Evolutionary conservation across 2,888 invertebrate genomes (phyloP).

Genomic region (Hemicrepidius hirtus): DNA sequence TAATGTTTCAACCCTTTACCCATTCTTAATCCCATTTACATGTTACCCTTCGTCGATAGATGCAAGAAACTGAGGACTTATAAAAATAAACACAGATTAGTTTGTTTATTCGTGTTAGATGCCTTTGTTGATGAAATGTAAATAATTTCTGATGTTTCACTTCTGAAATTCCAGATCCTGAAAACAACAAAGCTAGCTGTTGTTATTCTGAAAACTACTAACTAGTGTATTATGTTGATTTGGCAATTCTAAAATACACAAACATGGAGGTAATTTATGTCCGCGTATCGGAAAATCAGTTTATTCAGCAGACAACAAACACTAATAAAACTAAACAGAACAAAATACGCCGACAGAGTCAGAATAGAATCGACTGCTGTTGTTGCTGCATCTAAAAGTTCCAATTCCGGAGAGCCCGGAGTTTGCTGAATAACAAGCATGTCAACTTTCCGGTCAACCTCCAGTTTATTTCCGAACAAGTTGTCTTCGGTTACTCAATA

Average conservation of each 20-base stretch:
- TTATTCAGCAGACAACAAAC: conserved; percentile 55
- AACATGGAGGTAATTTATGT: conserved; percentile 25
- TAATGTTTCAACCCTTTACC: too few relatives aligned
- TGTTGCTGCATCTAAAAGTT: conserved; percentile 47
- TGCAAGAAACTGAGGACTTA: too few relatives aligned
- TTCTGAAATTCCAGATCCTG: too few relatives aligned
- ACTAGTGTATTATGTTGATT: background rate
- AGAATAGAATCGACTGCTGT: conserved; percentile 38
- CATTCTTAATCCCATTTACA: too few relatives aligned
- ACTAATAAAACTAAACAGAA: conserved; percentile 54
- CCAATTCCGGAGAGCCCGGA: conserved; percentile 49
- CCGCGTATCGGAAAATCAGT: conserved; percentile 53
- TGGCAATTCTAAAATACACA: conserved; percentile 19
- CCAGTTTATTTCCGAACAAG: conserved; percentile 38
- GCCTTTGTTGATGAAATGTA: too few relatives aligned
- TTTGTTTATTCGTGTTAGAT: too few relatives aligned
- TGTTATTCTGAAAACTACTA: too few relatives aligned
- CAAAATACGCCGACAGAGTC: conserved; percentile 45
- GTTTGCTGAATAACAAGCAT: conserved; percentile 38
- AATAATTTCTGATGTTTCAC: too few relatives aligned
- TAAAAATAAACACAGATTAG: too few relatives aligned
- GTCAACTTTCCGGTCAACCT: conserved; percentile 54
- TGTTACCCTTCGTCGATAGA: too few relatives aligned
- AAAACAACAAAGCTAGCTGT: too few relatives aligned
- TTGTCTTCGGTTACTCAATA: conserved; percentile 24